Base-by-base conservation (phyloP, 2,797 vertebrate species). In the Schizopygopsis malacanthus region DNA sequence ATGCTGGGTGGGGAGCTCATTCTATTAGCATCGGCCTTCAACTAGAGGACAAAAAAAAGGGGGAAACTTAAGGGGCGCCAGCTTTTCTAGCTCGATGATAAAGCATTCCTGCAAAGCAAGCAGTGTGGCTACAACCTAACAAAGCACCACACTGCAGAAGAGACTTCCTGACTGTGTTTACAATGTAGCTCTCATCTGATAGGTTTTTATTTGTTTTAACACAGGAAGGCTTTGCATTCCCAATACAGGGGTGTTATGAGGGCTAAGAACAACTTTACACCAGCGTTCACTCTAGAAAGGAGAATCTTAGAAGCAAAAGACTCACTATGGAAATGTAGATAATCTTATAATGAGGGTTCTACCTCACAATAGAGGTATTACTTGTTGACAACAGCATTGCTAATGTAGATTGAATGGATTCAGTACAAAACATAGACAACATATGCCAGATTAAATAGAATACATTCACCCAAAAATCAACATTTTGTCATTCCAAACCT, bases 141-240 rank as follows among this genome's bases (percentile, higher is more conserved):
- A 33, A 45, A 41, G 80, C 33, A 11, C 18, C 71, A 37, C 70
- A 50, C 71, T 37, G 71, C 18, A 67, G 71, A 82, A 73, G 54
- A 90, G 78, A 54, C 81, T 89, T 87, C 47, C 71, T 88, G 33
- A 33, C 33, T 33, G 87, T 77, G 86, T 87, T 85, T 89, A 92
- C 87, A 90, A 87, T 76, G 86, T 83, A 84, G 52, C 77, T 83
- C 63, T 76, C 70, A 90, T 87, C 88, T 79, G 85, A 84, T 84
- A 71, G 67, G 73, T 81, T 80, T 43, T 81, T 83, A 85, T 89
- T 91, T 90, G 59, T 87, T 87, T 79, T 88, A 88, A 72, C 56
- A 82, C 79, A 28, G 63, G 45, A 65, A 88, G 59, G 75, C 86
- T 83, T 89, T 91, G 90, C 78, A 87, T 82, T 77, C 80, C 50